Conservation (phyloP, 2,888 invertebrate species). For the Tinea pellionella region DNA sequence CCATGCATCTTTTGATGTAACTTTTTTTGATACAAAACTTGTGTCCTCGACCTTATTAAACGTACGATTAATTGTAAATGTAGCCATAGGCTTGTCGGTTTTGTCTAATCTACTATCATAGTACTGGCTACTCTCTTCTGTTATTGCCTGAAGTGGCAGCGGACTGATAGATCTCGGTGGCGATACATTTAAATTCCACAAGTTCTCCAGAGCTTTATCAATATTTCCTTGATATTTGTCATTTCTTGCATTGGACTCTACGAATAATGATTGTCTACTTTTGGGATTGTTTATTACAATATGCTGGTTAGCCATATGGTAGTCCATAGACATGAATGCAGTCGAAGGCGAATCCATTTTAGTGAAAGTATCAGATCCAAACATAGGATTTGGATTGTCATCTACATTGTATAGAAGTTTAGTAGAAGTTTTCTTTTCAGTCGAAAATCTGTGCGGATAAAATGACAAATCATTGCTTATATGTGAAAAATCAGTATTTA, state of each 20-base stretch:
- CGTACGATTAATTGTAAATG: slow-evolving; percentile 55
- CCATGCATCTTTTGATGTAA: slow-evolving; percentile 39
- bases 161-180: slow-evolving; percentile 46
- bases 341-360: slow-evolving; percentile 53
- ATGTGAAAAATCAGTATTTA: slow-evolving; percentile 57
- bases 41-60: slow-evolving; percentile 40
- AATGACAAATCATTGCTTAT: slow-evolving; percentile 55
- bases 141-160: slow-evolving; percentile 55
- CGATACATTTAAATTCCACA: slow-evolving; percentile 29
- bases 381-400: slow-evolving; percentile 37
- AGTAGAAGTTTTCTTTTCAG: slow-evolving; percentile 48
- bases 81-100: slow-evolving; percentile 38
- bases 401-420: slow-evolving; percentile 40
- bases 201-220: background rate
- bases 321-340: slow-evolving; percentile 26
- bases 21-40: slow-evolving; percentile 22
- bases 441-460: slow-evolving; percentile 53
- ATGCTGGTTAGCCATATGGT: slow-evolving; percentile 17
- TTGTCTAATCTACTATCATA: slow-evolving; percentile 41
- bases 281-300: slow-evolving; percentile 23
- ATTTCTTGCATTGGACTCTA: slow-evolving; percentile 30
- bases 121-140: slow-evolving; percentile 56
- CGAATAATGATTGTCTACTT: slow-evolving; percentile 50
- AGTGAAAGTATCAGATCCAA: slow-evolving; percentile 62
- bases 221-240: background rate